Evolutionary conservation across 2,797 vertebrate species (phyloP), one percentile per base, ranked within the genome.

Genomic region (Toxotes lorentzi): DNA sequence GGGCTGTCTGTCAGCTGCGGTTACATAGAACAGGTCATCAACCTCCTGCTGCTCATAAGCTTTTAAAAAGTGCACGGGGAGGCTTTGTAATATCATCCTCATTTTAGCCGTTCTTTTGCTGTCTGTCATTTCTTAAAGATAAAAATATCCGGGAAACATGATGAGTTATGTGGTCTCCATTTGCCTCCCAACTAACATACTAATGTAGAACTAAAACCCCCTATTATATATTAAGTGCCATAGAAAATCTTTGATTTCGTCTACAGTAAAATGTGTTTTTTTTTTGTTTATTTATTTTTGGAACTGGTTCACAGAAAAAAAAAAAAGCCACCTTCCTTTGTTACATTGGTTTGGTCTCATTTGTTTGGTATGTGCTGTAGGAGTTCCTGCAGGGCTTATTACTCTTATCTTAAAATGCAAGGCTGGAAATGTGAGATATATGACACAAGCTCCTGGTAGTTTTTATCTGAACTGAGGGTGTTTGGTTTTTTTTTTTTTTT

Each of bases 371-470:
- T 57, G 61, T 48, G 19, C 50, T 47, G 43, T 4, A 38, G 24
- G 57, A 30, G 19, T 60, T 81, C 34, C 66, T 69, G 50, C 32
- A 57, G 50, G 70, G 65, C 9, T 53, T 61, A 67, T 68, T 72
- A 43, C 30, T 65, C 57, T 70, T 78, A 81, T 75, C 70, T 75
- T 85, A 60, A 81, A 79, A 76, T 69, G 66, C 40, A 68, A 70
- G 30, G 24, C 43, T 76, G 71, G 19, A 1, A 59, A 23, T 54
- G 48, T 58, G 62, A 35, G 21, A 76, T 67, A 50, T 56, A 64
- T 53, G 62, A 58, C 30, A 59, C 27, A 56, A 45, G 27, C 48
- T 70, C 35, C 24, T 11, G 10, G 38, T 69, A 50, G 21, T 64
- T 58, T 48, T 53, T 51, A 65, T 79, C 63, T 62, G 34, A 70